phyloP scores from a whole-genome alignment of 2,888 invertebrate species.

The Ellobium chinense region DNA sequence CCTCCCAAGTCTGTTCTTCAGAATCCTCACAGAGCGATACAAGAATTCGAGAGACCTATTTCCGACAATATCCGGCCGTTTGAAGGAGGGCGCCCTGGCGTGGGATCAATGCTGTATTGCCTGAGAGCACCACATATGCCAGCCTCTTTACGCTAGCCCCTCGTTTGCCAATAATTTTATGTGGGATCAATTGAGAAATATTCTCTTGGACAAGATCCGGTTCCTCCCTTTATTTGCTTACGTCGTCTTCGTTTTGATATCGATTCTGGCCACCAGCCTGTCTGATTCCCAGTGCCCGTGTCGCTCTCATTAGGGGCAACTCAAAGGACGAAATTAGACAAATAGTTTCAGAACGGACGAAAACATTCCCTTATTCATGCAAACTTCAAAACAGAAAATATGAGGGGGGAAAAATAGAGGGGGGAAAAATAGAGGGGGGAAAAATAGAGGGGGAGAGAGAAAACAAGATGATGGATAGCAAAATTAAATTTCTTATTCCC shows the following conservation, averaged over 20 bases:
- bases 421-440: neutral
- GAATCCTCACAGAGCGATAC: too few species aligned
- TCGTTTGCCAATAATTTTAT: conserved; percentile 41
- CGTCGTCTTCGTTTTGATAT: conserved; percentile 35
- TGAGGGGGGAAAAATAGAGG: neutral
- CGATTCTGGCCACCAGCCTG: conserved; percentile 25
- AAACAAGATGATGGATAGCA: neutral
- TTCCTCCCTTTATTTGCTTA: conserved; percentile 36
- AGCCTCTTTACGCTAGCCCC: conserved; percentile 24
- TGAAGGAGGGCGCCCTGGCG: too few species aligned
- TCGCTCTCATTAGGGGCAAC: too few species aligned
- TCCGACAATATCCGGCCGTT: too few species aligned
- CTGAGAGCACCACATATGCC: conserved; percentile 18
- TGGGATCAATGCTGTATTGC: too few species aligned
- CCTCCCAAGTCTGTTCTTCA: too few species aligned
- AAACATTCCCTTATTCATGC: neutral
- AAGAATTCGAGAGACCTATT: too few species aligned
- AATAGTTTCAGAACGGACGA: too few species aligned
- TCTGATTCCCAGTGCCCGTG: conserved; percentile 27
- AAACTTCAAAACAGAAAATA: neutral
- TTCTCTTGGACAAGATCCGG: conserved; percentile 27
- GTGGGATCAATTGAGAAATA: conserved; percentile 36
- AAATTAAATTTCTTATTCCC: too few species aligned
- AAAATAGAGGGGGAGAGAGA: neutral
- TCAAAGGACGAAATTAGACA: too few species aligned